phyloP scores from a whole-genome alignment of 2,888 invertebrate genomes.

The Allacma fusca region DNA sequence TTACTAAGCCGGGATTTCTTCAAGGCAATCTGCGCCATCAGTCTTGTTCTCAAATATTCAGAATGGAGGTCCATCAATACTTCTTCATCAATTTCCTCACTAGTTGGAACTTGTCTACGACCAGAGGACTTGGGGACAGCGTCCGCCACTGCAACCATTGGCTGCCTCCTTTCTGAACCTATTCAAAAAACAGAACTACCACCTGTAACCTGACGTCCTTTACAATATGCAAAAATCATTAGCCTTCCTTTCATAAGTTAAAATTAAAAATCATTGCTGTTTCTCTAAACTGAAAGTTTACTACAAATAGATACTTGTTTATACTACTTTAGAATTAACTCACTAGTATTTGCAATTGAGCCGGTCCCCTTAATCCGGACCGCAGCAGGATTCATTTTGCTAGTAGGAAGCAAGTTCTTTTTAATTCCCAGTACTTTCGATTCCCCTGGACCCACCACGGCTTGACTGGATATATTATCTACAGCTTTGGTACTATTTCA shows the following conservation, averaged over 20 bases:
- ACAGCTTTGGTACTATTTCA: background rate
- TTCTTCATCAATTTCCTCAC: slow-evolving; percentile 26
- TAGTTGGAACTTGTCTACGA: background rate
- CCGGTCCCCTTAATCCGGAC: background rate
- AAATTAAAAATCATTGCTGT: too few species aligned
- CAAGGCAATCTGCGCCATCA: slow-evolving; percentile 4
- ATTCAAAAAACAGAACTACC: background rate
- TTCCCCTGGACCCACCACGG: background rate
- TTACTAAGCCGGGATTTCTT: background rate
- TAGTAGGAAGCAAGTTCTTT: slow-evolving; percentile 11
- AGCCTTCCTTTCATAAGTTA: too few species aligned
- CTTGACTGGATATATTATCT: background rate
- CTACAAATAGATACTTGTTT: background rate
- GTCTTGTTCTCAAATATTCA: background rate
- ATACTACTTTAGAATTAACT: background rate
- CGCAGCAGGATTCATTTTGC: background rate
- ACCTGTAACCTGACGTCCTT: too few species aligned
- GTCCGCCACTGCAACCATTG: background rate
- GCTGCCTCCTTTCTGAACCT: slow-evolving; percentile 9
- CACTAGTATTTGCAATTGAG: background rate
- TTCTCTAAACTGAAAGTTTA: background rate
- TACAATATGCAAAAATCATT: too few species aligned
- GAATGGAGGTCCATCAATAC: slow-evolving; percentile 9
- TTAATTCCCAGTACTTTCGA: background rate
- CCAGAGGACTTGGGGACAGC: background rate